Base-by-base conservation (phyloP, 2,888 invertebrate genomes). In the Chydorus sphaericus region DNA sequence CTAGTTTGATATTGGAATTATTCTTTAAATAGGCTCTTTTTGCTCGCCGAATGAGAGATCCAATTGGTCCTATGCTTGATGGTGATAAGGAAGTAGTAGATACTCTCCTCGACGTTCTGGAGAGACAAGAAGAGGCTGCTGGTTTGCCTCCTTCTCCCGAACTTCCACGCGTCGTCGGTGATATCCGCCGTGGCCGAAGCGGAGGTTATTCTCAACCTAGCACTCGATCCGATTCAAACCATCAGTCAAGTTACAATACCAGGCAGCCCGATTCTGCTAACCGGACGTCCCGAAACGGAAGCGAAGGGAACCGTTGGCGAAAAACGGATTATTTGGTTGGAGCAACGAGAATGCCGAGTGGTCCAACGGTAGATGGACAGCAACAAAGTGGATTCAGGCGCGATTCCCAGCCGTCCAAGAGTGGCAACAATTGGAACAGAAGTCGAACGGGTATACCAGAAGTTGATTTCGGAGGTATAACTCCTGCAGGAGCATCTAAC, bases 1-100 rank as follows among this genome's bases (percentile, higher is more conserved):
- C 14, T 10, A 33, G 8, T 8, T 33, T 14, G 33, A 8, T 33
- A 33, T 10, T 23, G n/a, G n/a, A 23, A 16, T 44, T 11, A 26
- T 3, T 44, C 8, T 26, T 44, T 14, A 4, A 20, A 14, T 26
- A 44, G 44, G 79, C 82, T 3, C 66, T 84, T 16, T 78, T 86
- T 59, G 72, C 84, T 52, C 70, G 76, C 5, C 62, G 33, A 16
- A 36, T 52, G 36, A 16, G 52, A 23, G 36, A 52, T 52, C 31
- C 31, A 16, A 26, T 44, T 10, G 44, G 44, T 14, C 26, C 44
- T 2, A 28, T 26, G 28, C 28, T 44, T 23, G 20, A 16, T 14
- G 44, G 44, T 2, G 44, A 44, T 14, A 44, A 44, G 28, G 26
- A 44, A 44, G 44, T 44, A 20, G 14, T 44, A n/a, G 44, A 44